Percentiles rank a stretch among this genome's conserved stretches.
Conservation (phyloP, 2,888 invertebrate genomes). For the Idaea biselata region DNA sequence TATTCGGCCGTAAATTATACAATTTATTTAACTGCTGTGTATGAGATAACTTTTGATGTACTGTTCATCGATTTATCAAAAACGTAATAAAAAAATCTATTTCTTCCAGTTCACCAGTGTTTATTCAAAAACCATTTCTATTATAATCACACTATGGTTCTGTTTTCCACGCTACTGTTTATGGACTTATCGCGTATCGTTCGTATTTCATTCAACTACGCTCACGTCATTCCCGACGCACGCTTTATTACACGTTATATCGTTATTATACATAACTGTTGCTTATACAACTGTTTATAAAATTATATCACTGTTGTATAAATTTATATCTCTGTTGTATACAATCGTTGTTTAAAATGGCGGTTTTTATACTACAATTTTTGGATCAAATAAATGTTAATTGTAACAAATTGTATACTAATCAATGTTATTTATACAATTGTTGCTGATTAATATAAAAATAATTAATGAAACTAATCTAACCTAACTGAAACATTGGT, state of each 20-base stretch:
- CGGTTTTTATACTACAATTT: no score
- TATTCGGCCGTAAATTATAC: no score
- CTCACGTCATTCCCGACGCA: slow-evolving; percentile 34
- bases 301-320: slow-evolving; percentile 1
- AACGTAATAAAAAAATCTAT: slow-evolving; percentile 31
- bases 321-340: slow-evolving; percentile 15
- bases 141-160: slow-evolving; percentile 45
- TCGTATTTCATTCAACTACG: slow-evolving; percentile 57
- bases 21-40: no score
- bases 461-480: not conserved
- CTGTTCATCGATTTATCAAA: slow-evolving; percentile 33
- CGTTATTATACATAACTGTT: slow-evolving; percentile 6
- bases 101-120: slow-evolving; percentile 47
- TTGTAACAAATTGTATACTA: not conserved
- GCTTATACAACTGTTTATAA: no score
- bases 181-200: slow-evolving; percentile 65
- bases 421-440: not conserved
- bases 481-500: no score
- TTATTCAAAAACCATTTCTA: slow-evolving; percentile 39
- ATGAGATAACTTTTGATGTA: no score
- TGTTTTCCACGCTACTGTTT: slow-evolving; percentile 61
- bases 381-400: not conserved
- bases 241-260: slow-evolving; percentile 10
- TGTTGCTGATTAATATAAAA: not conserved
- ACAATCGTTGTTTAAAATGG: not conserved